These are phyloP conservation scores for Aphis gossypii DNA, from an alignment of 1,140 invertebrate species.

Conservation along the genomic window DNA sequence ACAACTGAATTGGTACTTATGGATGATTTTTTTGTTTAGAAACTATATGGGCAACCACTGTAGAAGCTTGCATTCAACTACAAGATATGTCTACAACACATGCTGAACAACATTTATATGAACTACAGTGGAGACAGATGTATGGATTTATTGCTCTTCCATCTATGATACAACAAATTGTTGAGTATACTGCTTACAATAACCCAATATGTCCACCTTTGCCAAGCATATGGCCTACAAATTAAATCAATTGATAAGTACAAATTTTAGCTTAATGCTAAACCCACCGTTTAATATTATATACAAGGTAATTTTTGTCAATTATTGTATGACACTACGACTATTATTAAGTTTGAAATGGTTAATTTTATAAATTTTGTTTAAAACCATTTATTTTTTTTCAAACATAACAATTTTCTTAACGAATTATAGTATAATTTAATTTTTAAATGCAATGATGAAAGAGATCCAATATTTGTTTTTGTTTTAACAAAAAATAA, in stretches of 20 bases:
- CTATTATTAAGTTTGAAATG: neutral
- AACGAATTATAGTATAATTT: neutral
- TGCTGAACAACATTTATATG: constrained; percentile 60
- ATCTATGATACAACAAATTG: constrained; percentile 61
- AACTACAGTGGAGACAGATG: constrained; percentile 62
- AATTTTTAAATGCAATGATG: neutral
- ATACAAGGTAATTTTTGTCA: constrained; percentile 43
- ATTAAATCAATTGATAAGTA: constrained; percentile 45
- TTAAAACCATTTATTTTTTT: neutral
- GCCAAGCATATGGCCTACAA: constrained; percentile 50
- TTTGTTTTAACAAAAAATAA: neutral
- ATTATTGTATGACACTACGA: constrained; percentile 15
- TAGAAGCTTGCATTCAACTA: constrained; percentile 62
- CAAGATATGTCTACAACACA: constrained; percentile 61
- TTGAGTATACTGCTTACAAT: constrained; percentile 59
- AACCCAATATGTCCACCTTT: constrained; percentile 43
- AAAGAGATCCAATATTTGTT: neutral
- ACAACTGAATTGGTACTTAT: neutral
- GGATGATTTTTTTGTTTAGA: constrained; percentile 60
- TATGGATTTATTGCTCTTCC: constrained; percentile 60
- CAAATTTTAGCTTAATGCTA: constrained; percentile 28
- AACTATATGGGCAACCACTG: constrained; percentile 63
- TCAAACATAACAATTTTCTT: neutral
- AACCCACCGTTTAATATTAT: constrained; percentile 32
- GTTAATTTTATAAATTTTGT: neutral